A percentile compares a stretch with the other conserved stretches of the same genome.
These are phyloP conservation scores for Manis pentadactyla DNA, from an alignment of 2,797 vertebrate genomes.

Conservation along the genomic window DNA sequence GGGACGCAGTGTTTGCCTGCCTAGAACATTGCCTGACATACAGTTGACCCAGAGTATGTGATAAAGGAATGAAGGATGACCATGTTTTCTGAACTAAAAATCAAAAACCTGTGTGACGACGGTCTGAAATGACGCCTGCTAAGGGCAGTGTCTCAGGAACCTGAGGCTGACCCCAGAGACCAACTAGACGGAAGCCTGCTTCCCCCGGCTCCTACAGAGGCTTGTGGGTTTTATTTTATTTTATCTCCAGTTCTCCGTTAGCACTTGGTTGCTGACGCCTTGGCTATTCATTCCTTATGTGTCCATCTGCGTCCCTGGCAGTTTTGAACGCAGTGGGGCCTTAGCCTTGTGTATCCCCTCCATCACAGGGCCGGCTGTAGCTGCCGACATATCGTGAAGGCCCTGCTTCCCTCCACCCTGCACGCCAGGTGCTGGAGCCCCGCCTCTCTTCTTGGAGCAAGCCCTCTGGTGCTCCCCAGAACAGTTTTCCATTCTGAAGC, in stretches of 20 bases:
- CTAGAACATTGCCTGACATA: not conserved
- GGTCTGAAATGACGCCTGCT: not conserved
- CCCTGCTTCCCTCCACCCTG: not conserved
- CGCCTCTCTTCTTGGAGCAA: not conserved
- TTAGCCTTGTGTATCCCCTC: not conserved
- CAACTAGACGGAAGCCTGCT: not conserved
- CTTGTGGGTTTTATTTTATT: not conserved
- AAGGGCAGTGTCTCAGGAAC: not conserved
- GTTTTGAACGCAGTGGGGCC: not conserved
- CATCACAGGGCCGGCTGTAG: not conserved
- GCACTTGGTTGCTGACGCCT: not conserved
- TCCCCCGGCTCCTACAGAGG: not conserved
- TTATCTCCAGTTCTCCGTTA: not conserved
- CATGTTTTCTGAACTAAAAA: not conserved
- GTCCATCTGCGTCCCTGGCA: not conserved
- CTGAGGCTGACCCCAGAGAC: not conserved
- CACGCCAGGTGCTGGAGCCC: not conserved
- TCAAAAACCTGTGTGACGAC: not conserved
- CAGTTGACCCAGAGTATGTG: not conserved
- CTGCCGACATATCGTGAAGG: not conserved
- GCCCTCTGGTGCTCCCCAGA: not conserved
- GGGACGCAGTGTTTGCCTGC: not conserved
- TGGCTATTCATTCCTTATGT: not conserved
- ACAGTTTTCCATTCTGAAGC: not conserved
- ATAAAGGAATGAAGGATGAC: not conserved